A percentile compares a stretch with the other conserved stretches of the same genome.
Conservation (phyloP, 2,888 invertebrate genomes). For the Chrysina gloriosa region DNA sequence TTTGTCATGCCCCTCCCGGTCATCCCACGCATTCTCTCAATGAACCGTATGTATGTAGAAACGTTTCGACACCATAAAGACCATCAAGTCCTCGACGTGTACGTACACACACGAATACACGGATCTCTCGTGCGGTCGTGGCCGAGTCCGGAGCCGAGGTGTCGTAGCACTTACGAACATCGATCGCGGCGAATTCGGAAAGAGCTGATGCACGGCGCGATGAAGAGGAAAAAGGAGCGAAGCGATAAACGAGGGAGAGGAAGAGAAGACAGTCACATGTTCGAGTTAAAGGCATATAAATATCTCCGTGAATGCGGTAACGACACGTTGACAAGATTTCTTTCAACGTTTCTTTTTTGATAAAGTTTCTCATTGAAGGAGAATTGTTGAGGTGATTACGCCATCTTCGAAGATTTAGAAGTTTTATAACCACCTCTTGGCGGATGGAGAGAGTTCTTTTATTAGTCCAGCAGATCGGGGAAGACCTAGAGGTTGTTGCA, state of each 20-base stretch:
- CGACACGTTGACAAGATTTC: background rate
- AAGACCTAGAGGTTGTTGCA: too few relatives aligned
- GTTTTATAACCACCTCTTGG: too few relatives aligned
- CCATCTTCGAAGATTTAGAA: too few relatives aligned
- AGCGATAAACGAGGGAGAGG: background rate
- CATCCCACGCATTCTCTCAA: slow-evolving; percentile 58
- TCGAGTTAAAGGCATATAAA: background rate
- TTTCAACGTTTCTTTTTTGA: background rate
- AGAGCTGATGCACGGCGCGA: background rate
- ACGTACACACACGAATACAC: background rate
- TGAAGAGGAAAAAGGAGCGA: background rate
- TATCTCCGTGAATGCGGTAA: background rate
- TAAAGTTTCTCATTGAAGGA: too few relatives aligned
- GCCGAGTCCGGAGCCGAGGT: too few relatives aligned
- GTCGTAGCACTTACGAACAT: background rate
- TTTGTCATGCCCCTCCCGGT: slow-evolving; percentile 63
- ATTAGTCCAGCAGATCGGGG: too few relatives aligned
- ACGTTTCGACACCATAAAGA: slow-evolving; percentile 42
- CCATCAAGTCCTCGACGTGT: background rate
- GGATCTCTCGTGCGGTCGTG: too few relatives aligned
- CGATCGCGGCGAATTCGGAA: background rate
- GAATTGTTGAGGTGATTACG: too few relatives aligned
- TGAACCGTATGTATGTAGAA: slow-evolving; percentile 45
- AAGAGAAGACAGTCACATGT: background rate
- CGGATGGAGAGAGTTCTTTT: too few relatives aligned